Evolutionary conservation across 2,797 vertebrate genomes (phyloP), one percentile per base, ranked within the genome.

Genomic region (Karalla daura): DNA sequence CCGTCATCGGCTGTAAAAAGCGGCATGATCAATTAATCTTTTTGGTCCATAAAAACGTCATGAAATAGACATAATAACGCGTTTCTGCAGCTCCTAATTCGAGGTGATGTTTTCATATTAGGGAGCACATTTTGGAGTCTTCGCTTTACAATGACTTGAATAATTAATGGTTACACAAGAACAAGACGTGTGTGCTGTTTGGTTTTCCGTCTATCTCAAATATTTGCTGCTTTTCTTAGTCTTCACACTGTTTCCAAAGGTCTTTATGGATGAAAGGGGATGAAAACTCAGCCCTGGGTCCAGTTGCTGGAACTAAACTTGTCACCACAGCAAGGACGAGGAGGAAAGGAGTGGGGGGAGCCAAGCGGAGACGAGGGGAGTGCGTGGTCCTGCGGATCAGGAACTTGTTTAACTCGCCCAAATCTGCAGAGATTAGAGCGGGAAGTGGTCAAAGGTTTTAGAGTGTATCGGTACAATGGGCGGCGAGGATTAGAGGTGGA

Each of bases 371-470:
- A 12, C 14, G 40, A n/a, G 24, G 70, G 72, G 54, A 54, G 8
- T 49, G 51, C 69, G 20, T 36, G 46, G 44, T 53, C 59, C 70
- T 53, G 44, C 1, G 54, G 79, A 77, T 87, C 83, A 84, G 75
- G 81, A 85, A 84, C 79, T 81, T 88, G 87, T 90, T 87, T 79
- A 89, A 87, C 74, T 84, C 70, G 9, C 63, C 59, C 55, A 86
- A 79, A 89, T 84, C 83, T 84, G 70, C 59, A 27, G 80, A 84
- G 88, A 87, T 90, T 88, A 87, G 65, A 87, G 86, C 45, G 80
- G 88, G 84, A 90, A 88, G 88, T 88, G 80, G 84, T 88, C 86
- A 79, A 76, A 84, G 81, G 81, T 70, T 52, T 90, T 84, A 69
- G 72, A 78, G 84, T 76, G 74, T 76, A 80, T 80, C 50, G 43